Base-by-base conservation (phyloP, 2,888 invertebrate genomes). In the Torymus auratus region DNA sequence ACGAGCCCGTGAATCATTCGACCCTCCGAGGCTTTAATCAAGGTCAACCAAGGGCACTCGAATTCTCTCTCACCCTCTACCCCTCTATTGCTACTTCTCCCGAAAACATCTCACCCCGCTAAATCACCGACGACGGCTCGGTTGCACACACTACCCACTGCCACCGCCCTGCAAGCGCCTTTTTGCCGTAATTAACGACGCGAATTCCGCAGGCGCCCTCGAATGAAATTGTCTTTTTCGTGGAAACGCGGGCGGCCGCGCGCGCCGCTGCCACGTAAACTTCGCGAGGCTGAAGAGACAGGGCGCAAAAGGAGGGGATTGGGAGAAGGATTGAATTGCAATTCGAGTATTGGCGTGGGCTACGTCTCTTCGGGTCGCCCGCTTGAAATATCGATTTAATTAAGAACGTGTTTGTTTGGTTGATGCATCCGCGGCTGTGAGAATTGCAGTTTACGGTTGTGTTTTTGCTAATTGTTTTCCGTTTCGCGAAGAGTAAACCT, bases 171-270 rank as follows among this genome's bases (percentile, higher is more conserved):
- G 7, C 41, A 41, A 41, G 41, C 17, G 13, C 60, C 70, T 71
- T 71, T 71, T 71, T 71, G 20, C 50, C 11, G 64, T 73, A 73
- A 73, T 73, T 73, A 65, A 64, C 64, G 62, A n/a, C 15, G 28
- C 12, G 20, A 52, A 7, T 41, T 41, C 41, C 64, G 1, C 2
- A 5, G 23, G 14, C 0, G 15, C 15, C n/a, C 67, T 56, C 53
- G 23, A 64, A 73, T 55, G 28, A 17, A 28, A 53, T 73, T 60
- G 15, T 55, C 64, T 56, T 65, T 60, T 55, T 73, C 52, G 28
- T 7, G 23, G 62, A 73, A 13, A 10, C 11, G 58, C 1, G 13
- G 58, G 23, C 7, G 7, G 7, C 41, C 56, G 20, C 41, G 14
- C 28, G 14, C 13, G 56, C 0, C 23, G 15, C 53, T 68, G 55